Evolutionary conservation across 23 tunicate genomes (phyloP).

Genomic region (Clavelina lepadiformis): DNA sequence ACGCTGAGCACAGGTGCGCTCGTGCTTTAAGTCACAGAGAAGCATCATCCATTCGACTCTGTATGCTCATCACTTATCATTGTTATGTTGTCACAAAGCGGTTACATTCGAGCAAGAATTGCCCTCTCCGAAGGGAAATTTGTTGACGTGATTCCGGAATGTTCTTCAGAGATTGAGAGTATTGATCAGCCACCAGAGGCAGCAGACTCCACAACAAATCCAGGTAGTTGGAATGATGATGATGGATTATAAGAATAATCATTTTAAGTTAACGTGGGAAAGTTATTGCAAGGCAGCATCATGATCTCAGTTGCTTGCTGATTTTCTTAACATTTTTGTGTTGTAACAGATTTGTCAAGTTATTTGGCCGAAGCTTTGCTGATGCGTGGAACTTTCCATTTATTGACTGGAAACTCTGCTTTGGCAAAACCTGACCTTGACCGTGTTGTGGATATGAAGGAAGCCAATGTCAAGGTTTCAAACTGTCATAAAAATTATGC

Average conservation of each 20-base stretch:
- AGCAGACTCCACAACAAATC: not conserved
- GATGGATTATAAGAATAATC: not conserved
- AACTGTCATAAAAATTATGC: not conserved
- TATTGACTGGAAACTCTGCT: conserved; percentile 33
- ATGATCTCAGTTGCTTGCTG: not conserved
- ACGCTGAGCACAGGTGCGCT: conserved; percentile 39
- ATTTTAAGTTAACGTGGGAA: too few relatives aligned
- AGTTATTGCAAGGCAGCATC: too few relatives aligned
- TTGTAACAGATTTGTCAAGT: too few relatives aligned
- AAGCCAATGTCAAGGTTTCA: conserved; percentile 42
- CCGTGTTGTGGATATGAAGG: conserved; percentile 41
- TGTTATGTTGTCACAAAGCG: conserved; percentile 23
- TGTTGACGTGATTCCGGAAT: conserved; percentile 35
- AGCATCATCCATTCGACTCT: too few relatives aligned
- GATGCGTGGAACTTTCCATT: conserved; percentile 60
- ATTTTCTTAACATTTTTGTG: not conserved
- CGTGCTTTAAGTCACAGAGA: too few relatives aligned
- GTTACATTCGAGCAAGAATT: conserved; percentile 75
- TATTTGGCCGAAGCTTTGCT: conserved; percentile 37
- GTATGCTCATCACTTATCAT: not conserved
- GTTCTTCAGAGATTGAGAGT: conserved; percentile 62
- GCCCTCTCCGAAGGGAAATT: conserved; percentile 32
- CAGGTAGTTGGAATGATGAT: not conserved
- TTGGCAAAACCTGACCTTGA: conserved; percentile 49
- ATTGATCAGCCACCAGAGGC: conserved; percentile 1